Conservation (phyloP, 2,113 vertebrate genomes). For the Sterrhoptilus dennistouni region DNA sequence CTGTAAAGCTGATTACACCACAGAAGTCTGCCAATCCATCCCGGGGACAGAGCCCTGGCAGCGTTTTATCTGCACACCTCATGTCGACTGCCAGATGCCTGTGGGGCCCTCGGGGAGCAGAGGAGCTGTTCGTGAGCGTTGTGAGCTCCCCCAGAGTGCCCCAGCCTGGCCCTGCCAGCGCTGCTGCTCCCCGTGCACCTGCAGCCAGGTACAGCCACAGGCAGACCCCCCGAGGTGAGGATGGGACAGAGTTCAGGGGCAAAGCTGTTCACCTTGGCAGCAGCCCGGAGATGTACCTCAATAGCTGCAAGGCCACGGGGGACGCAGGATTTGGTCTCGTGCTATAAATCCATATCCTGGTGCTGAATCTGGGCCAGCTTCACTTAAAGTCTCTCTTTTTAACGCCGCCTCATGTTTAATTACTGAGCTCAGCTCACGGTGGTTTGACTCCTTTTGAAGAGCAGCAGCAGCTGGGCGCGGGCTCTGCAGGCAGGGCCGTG, state of each 20-base stretch:
- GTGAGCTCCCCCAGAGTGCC: background rate
- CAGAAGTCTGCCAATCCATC: accelerated
- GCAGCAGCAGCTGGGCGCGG: background rate
- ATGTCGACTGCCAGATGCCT: background rate
- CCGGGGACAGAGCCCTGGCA: background rate
- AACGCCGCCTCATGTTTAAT: background rate
- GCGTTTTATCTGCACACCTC: background rate
- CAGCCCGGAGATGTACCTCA: background rate
- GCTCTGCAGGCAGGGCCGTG: background rate
- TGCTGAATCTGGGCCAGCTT: background rate
- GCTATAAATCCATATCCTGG: background rate
- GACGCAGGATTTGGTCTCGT: background rate
- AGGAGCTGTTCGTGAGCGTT: background rate
- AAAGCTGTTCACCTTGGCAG: background rate
- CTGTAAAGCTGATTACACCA: background rate
- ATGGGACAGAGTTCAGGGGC: background rate
- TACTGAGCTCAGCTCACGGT: background rate
- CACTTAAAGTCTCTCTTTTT: background rate
- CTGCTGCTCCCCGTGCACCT: accelerated
- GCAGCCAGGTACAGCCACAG: background rate
- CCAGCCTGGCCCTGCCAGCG: accelerated
- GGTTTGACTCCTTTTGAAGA: background rate
- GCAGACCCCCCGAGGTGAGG: background rate
- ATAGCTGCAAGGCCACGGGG: background rate
- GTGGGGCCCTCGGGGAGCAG: accelerated